A percentile compares a stretch with the other conserved stretches of the same genome.
phyloP scores from a whole-genome alignment of 64 coral and sea anemone genomes.

The Porites lutea region DNA sequence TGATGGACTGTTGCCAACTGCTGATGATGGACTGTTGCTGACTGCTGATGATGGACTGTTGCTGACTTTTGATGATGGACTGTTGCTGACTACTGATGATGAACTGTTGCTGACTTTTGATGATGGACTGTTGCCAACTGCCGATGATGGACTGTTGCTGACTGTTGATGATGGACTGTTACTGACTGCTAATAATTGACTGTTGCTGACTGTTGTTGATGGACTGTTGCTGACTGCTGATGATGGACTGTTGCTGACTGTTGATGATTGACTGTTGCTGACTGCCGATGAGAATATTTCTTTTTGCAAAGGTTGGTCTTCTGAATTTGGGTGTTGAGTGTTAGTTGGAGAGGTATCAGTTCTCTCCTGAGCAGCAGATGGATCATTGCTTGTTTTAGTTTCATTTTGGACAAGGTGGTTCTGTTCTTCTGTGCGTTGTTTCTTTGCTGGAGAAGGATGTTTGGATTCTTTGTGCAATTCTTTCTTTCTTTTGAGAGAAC shows the following conservation, averaged over 20 bases:
- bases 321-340: not conserved
- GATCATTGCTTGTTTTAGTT: not conserved
- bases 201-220: no score
- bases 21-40: not conserved
- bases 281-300: no score
- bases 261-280: no score
- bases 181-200: not conserved
- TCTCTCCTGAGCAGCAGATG: not conserved
- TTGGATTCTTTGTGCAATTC: conserved; percentile 17
- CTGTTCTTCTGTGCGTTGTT: conserved; percentile 16
- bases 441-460: conserved; percentile 50
- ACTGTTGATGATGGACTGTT: not conserved
- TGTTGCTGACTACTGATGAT: no score
- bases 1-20: no score
- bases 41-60: not conserved
- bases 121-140: no score
- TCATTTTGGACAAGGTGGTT: conserved; percentile 30
- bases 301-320: not conserved
- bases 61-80: no score
- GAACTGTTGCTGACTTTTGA: no score
- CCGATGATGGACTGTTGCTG: no score
- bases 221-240: no score
- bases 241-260: no score
- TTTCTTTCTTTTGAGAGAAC: conserved; percentile 44
- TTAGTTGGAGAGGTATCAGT: conserved; percentile 11